Percentiles rank a stretch among this genome's conserved stretches.
These are phyloP conservation scores for Chironomus tepperi DNA, from an alignment of 1,140 invertebrate genomes.

Conservation along the genomic window DNA sequence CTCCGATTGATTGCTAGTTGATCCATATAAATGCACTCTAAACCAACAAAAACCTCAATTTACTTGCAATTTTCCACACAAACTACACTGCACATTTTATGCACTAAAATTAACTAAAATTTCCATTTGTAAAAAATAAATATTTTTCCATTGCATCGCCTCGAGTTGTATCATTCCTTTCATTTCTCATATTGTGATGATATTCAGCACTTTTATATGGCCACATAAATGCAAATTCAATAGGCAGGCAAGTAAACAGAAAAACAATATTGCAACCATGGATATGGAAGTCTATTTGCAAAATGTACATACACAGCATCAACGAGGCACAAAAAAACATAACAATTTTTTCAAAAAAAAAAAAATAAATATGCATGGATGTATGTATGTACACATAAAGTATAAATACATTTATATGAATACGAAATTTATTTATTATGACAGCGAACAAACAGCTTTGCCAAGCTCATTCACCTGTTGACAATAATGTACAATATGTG, in stretches of 20 bases:
- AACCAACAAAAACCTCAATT: too few species aligned
- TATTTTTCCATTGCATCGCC: neutral
- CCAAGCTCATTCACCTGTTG: constrained; percentile 6
- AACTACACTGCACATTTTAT: neutral
- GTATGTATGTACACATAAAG: too few species aligned
- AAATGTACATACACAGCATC: neutral
- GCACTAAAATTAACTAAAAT: neutral
- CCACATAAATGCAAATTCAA: neutral
- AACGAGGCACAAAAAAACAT: too few species aligned
- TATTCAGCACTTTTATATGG: neutral
- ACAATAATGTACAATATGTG: constrained; percentile 9
- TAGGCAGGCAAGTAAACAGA: neutral
- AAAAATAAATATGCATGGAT: neutral
- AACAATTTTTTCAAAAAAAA: neutral
- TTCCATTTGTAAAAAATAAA: neutral
- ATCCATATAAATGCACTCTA: too few species aligned
- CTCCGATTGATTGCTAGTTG: too few species aligned
- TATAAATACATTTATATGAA: neutral
- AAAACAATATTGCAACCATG: neutral
- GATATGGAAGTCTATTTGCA: neutral
- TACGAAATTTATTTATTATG: constrained; percentile 10
- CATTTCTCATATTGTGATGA: neutral
- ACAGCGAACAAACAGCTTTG: constrained; percentile 5
- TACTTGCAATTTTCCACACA: too few species aligned
- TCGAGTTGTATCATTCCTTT: too few species aligned